Evolutionary conservation across 2,888 invertebrate species (phyloP).

Genomic region (Anticlea derivata): DNA sequence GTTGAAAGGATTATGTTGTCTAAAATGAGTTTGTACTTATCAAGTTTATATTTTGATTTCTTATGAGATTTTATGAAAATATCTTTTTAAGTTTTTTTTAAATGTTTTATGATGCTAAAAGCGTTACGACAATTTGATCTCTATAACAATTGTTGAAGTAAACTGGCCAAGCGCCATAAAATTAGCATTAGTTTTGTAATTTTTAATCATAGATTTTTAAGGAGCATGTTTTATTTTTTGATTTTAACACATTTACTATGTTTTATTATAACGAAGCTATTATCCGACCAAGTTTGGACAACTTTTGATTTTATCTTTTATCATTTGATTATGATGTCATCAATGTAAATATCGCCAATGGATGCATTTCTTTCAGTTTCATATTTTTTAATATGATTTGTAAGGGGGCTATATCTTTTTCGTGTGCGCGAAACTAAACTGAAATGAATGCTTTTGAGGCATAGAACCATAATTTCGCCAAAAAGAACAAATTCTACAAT

Average conservation of each 20-base stretch:
- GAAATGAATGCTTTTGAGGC: constrained; percentile 38
- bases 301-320: constrained; percentile 60
- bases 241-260: constrained; percentile 62
- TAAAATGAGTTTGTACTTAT: constrained; percentile 41
- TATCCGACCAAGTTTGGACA: constrained; percentile 54
- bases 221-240: constrained; percentile 79
- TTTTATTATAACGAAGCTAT: constrained; percentile 50
- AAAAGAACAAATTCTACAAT: constrained; percentile 8
- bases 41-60: constrained; percentile 55
- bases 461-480: too few relatives aligned
- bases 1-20: constrained; percentile 17
- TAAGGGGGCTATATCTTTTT: constrained; percentile 45
- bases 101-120: constrained; percentile 68
- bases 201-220: constrained; percentile 54
- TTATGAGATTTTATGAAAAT: constrained; percentile 53
- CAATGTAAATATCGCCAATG: constrained; percentile 45
- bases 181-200: constrained; percentile 48
- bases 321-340: constrained; percentile 64
- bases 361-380: constrained; percentile 57
- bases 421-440: constrained; percentile 20
- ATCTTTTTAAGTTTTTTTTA: constrained; percentile 52
- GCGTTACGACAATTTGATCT: constrained; percentile 76
- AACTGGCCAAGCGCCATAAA: constrained; percentile 59
- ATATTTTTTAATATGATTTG: constrained; percentile 77
- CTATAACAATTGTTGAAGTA: constrained; percentile 76